Evolutionary conservation across 2,113 vertebrate species (phyloP), one percentile per base, ranked within the genome.

Genomic region (Eptatretus burgeri): DNA sequence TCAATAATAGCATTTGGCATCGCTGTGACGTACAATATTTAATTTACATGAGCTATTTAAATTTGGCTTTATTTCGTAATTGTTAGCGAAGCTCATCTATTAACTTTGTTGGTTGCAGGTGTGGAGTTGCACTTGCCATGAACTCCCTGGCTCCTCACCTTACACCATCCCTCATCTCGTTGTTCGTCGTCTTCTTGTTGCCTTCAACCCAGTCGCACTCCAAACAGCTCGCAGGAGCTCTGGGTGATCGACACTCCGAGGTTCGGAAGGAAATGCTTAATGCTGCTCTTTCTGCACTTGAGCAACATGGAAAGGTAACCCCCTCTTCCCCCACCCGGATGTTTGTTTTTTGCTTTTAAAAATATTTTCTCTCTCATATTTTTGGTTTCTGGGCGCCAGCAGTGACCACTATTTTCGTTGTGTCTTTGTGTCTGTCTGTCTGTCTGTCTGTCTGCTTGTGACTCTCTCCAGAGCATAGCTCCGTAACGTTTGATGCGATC

Each of bases 231-330:
- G 3, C 27, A 41, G 87, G 95, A 41, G 89, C 89, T n/a, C 83
- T 98, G 69, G 94, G 95, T 0, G 91, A 98, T 72, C 81, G 91
- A 10, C 81, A 82, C 66, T 62, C 81, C 1, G 89, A 94, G 18
- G 91, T 98, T 69, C 83, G 86, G 5, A 87, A 84, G 68, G 85
- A 82, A 70, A 98, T 98, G 89, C 73, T 98, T 67, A 87, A 93
- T 14, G 89, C 85, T 5, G 89, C 89, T 2, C 81, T 96, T 10
- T 81, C 86, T 1, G 84, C 81, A 0, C 87, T 95, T 64, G 95
- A 98, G 69, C 79, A 82, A 3, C 91, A 98, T 0, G 91, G 91
- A 73, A 98, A 98, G 82, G 91, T 95, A 76, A 66, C 62, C 50
- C 64, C 49, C 9, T 11, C 16, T 11, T 8, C 53, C 7, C 27